Conservation (phyloP, 2,797 vertebrate genomes). For the Macropodus opercularis region DNA sequence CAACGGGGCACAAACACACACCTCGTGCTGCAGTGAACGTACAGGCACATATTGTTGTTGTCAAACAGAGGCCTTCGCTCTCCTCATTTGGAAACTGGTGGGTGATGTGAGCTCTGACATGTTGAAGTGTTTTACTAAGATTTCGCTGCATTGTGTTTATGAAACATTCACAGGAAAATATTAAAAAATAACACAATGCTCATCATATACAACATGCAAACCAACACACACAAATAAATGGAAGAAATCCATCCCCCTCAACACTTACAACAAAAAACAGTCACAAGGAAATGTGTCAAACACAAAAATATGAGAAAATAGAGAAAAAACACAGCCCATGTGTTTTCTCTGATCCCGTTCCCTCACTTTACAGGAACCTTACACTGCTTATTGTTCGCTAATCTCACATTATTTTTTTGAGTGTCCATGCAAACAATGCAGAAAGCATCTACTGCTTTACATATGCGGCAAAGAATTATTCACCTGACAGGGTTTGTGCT, state of each 20-base stretch:
- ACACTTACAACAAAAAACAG: slow-evolving; percentile 45
- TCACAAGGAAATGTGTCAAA: slow-evolving; percentile 57
- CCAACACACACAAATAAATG: slow-evolving; percentile 52
- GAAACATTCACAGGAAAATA: slow-evolving; percentile 31
- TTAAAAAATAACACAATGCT: slow-evolving; percentile 14
- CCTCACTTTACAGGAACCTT: slow-evolving; percentile 45
- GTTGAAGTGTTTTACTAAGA: slow-evolving; percentile 25
- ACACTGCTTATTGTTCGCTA: slow-evolving; percentile 47
- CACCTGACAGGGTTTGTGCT: slow-evolving; percentile 7
- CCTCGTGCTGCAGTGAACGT: slow-evolving; percentile 47
- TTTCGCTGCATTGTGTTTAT: slow-evolving; percentile 39
- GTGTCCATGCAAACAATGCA: slow-evolving; percentile 32
- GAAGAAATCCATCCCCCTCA: slow-evolving; percentile 40
- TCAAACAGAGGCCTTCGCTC: slow-evolving; percentile 48
- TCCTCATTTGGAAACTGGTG: slow-evolving; percentile 42
- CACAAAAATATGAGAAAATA: slow-evolving; percentile 39
- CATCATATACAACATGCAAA: slow-evolving; percentile 42
- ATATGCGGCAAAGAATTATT: slow-evolving; percentile 22
- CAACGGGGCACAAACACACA: slow-evolving; percentile 68
- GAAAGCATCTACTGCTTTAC: slow-evolving; percentile 29
- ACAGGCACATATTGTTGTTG: slow-evolving; percentile 59
- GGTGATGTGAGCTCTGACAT: slow-evolving; percentile 37
- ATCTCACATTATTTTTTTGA: slow-evolving; percentile 38
- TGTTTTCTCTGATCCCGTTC: slow-evolving; percentile 57
- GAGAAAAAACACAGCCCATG: slow-evolving; percentile 44